Percentiles rank a stretch among this genome's conserved stretches.
These are phyloP conservation scores for Stegophylla sp. DNA, from an alignment of 2,888 invertebrate species.

Conservation along the genomic window DNA sequence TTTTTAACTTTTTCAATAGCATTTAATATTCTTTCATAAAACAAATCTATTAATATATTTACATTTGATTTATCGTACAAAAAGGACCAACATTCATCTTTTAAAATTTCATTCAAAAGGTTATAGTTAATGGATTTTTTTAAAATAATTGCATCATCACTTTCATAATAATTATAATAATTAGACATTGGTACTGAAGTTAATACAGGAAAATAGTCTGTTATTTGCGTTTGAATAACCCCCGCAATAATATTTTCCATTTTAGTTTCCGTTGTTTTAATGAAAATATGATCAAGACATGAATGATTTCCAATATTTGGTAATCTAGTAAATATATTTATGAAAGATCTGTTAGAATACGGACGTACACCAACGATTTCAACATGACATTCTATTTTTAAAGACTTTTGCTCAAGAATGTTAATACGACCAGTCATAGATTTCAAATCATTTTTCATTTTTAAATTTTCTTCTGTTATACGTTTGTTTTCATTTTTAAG, in stretches of 20 bases:
- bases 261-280: not conserved
- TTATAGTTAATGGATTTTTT: not conserved
- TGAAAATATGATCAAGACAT: not conserved
- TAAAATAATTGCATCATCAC: not conserved
- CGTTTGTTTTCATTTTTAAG: conserved; percentile 5
- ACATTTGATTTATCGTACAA: not conserved
- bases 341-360: not conserved
- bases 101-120: not conserved
- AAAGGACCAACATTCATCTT: not conserved
- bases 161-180: not conserved
- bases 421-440: not conserved
- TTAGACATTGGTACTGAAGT: not conserved
- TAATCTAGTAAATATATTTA: conserved; percentile 7
- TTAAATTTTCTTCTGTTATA: conserved; percentile 4
- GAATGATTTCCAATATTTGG: not conserved
- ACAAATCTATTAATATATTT: not conserved
- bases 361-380: not conserved
- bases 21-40: conserved; percentile 13
- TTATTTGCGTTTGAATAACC: not conserved
- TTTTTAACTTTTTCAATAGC: not conserved
- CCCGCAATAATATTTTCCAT: not conserved
- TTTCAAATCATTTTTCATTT: not conserved
- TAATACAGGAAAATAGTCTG: not conserved
- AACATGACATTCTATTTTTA: not conserved
- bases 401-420: not conserved